Base-by-base conservation (phyloP, 1,140 invertebrate genomes). In the Aethina tumida region DNA sequence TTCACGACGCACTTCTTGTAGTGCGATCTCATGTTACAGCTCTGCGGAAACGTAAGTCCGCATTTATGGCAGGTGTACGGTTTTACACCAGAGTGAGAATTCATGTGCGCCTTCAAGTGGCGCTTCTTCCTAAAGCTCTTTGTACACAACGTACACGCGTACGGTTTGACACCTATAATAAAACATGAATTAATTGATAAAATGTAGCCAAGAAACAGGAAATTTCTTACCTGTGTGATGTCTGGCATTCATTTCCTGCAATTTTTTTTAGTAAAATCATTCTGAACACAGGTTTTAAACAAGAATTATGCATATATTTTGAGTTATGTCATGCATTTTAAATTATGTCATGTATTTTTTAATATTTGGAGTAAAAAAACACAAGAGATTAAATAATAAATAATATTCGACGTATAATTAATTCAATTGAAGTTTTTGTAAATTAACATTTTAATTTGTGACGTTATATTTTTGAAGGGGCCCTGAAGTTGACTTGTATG, bases 51-150 rank as follows among this genome's bases (percentile, higher is more conserved):
- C 14, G 75, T 67, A 7, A 82, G 64, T 4, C 73, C 72, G 50
- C 82, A 86, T 25, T 79, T 78, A 8, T 73, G 67, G 51, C 82
- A 86, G 2, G 74, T 70, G 47, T 85, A 85, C 0, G 82, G 81
- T 45, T 84, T 84, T 18, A 75, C 71, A 0, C 81, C 80, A 0
- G 77, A 82, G 51, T 83, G 81, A 44, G 80, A 84, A 55, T 89
- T 88, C 16, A 86, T 68, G 59, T 89, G 88, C 0, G 85, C 88
- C 58, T 89, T 84, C 6, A 87, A 64, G 49, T 84, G 80, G 49
- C 84, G 79, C 47, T 85, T 85, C 63, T 86, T 90, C 18, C 86
- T 84, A 60, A 94, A 94, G 2, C 84, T 77, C 43, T 92, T 85
- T 3, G 80, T 73, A 55, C 90, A 95, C 1, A 88, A 60, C 1